Conservation (phyloP, 2,113 vertebrate species). For the Cynocephalus volans region DNA sequence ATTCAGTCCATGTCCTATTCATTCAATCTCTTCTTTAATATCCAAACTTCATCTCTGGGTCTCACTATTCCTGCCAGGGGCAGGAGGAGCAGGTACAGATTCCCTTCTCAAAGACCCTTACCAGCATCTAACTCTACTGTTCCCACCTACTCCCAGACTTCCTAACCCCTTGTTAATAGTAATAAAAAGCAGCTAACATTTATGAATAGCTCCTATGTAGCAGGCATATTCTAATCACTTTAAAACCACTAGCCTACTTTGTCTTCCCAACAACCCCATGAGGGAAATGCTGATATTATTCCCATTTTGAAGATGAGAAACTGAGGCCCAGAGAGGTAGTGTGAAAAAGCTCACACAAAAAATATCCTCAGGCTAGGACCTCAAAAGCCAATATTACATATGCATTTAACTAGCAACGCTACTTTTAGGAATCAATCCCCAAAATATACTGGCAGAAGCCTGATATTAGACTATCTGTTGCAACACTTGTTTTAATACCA, state of each 20-base stretch:
- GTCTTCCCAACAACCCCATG: not conserved
- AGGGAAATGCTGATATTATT: not conserved
- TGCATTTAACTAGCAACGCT: not conserved
- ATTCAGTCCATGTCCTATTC: not conserved
- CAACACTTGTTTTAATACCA: not conserved
- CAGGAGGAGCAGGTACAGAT: not conserved
- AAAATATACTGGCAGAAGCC: slow-evolving; percentile 25
- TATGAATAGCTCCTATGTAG: not conserved
- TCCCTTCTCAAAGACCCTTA: not conserved
- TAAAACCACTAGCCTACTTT: not conserved
- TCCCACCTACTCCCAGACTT: not conserved
- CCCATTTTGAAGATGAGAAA: slow-evolving; percentile 10
- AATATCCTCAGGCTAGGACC: not conserved
- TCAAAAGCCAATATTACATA: not conserved
- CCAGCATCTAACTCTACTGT: not conserved
- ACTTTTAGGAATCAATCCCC: not conserved
- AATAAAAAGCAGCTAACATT: not conserved
- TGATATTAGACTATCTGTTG: not conserved
- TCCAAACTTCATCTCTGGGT: not conserved
- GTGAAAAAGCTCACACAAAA: not conserved
- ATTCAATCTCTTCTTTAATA: not conserved
- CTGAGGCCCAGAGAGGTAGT: not conserved
- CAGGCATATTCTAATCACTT: slow-evolving; percentile 5
- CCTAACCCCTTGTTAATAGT: not conserved
- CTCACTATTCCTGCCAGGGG: not conserved